Conservation (phyloP, 2,888 invertebrate species). For the Alviniconcha strummeri region DNA sequence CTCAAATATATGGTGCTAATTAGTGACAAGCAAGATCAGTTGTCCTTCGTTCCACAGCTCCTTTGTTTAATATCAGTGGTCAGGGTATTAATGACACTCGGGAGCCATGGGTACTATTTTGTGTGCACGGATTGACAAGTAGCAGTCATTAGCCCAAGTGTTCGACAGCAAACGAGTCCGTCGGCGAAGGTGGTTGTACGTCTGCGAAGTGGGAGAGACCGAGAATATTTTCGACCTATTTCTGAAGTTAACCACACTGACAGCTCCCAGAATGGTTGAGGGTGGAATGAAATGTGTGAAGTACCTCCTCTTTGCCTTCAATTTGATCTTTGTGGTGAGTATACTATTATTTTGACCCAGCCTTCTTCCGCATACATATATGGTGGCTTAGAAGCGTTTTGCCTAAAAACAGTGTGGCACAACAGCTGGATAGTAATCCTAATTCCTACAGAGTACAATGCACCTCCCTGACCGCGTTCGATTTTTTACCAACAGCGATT, state of each 20-base stretch:
- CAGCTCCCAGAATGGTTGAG: conserved; percentile 56
- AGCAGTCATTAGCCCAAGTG: neutral
- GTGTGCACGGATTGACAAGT: neutral
- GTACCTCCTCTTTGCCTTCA: conserved; percentile 68
- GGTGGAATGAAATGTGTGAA: conserved; percentile 72
- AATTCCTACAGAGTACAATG: too few relatives aligned
- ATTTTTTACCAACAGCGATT: too few relatives aligned
- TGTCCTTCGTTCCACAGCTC: too few relatives aligned
- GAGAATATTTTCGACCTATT: neutral
- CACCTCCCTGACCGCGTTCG: too few relatives aligned
- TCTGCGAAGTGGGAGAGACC: neutral
- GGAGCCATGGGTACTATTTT: neutral
- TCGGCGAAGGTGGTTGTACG: too few relatives aligned
- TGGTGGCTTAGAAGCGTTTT: neutral
- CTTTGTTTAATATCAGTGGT: too few relatives aligned
- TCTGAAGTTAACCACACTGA: neutral
- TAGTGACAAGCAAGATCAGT: too few relatives aligned
- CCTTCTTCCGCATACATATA: too few relatives aligned
- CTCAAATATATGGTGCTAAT: too few relatives aligned
- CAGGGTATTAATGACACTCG: too few relatives aligned
- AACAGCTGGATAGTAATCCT: too few relatives aligned
- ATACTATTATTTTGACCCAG: conserved; percentile 10
- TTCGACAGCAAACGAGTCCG: neutral
- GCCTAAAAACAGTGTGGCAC: too few relatives aligned
- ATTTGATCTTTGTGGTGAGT: conserved; percentile 72